These are phyloP conservation scores for Regulus satrapa DNA, from an alignment of 2,113 vertebrate genomes.

Conservation along the genomic window DNA sequence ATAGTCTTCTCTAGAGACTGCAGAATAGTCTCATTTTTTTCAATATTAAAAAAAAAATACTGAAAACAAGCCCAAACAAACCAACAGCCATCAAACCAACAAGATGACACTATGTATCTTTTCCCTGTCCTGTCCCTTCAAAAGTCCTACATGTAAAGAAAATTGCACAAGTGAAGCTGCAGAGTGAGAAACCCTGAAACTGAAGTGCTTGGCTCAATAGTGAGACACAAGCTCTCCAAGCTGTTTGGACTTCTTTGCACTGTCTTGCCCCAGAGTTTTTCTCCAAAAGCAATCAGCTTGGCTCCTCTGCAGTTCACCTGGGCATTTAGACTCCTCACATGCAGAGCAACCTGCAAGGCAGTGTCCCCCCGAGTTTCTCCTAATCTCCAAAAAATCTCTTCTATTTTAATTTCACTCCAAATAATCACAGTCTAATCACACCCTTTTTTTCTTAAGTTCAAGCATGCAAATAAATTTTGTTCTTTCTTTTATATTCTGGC, in stretches of 20 bases:
- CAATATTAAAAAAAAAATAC: not conserved
- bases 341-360: not conserved
- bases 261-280: not conserved
- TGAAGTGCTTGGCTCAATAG: not conserved
- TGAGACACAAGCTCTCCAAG: not conserved
- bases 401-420: not conserved
- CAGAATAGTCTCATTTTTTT: not conserved
- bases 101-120: not conserved
- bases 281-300: not conserved
- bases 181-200: not conserved
- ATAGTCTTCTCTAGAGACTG: not conserved
- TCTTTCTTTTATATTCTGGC: not conserved
- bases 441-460: not conserved
- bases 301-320: not conserved
- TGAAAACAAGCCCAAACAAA: rapidly evolving
- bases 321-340: not conserved
- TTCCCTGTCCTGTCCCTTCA: not conserved
- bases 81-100: not conserved
- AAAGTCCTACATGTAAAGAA: not conserved
- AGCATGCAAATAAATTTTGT: not conserved
- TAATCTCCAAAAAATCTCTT: not conserved
- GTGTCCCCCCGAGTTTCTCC: not conserved
- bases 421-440: not conserved
- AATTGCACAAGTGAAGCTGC: not conserved
- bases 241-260: not conserved